Conservation (phyloP, 1,140 invertebrate genomes). For the Tigriopus japonicus region DNA sequence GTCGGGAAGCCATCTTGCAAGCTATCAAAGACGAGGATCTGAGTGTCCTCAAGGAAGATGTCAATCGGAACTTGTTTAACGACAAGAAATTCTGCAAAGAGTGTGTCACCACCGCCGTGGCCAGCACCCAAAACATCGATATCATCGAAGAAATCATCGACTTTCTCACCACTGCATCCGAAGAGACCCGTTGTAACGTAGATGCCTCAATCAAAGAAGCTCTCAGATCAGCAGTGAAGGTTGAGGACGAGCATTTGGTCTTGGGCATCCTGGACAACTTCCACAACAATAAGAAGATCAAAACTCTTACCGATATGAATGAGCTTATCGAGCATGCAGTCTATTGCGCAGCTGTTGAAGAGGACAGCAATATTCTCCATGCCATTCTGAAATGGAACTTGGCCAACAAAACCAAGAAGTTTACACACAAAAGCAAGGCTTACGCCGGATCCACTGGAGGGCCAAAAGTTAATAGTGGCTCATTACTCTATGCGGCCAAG, state of each 20-base stretch:
- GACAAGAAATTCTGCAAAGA: constrained; percentile 13
- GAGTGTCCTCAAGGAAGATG: constrained; percentile 1
- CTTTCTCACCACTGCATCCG: not conserved
- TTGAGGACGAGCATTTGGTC: not conserved
- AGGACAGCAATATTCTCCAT: not conserved
- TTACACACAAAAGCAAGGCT: constrained; percentile 8
- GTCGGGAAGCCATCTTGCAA: constrained; percentile 2
- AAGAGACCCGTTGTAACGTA: not conserved
- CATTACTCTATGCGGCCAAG: constrained; percentile 5
- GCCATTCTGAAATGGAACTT: not conserved
- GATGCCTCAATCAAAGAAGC: constrained; percentile 4
- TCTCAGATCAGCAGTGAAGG: not conserved
- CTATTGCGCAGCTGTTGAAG: not conserved
- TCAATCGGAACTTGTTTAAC: not conserved
- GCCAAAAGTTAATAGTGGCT: not conserved
- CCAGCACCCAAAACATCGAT: not conserved
- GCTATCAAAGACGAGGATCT: constrained; percentile 3
- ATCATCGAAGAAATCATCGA: constrained; percentile 3
- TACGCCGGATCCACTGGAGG: constrained; percentile 2
- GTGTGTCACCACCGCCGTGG: constrained; percentile 1
- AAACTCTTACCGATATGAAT: not conserved
- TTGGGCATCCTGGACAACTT: constrained; percentile 5
- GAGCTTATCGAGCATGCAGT: constrained; percentile 5
- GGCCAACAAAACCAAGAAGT: constrained; percentile 6
- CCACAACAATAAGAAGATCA: constrained; percentile 11